Conservation (phyloP, 2,888 invertebrate species). For the Dasysyrphus albostriatus region DNA sequence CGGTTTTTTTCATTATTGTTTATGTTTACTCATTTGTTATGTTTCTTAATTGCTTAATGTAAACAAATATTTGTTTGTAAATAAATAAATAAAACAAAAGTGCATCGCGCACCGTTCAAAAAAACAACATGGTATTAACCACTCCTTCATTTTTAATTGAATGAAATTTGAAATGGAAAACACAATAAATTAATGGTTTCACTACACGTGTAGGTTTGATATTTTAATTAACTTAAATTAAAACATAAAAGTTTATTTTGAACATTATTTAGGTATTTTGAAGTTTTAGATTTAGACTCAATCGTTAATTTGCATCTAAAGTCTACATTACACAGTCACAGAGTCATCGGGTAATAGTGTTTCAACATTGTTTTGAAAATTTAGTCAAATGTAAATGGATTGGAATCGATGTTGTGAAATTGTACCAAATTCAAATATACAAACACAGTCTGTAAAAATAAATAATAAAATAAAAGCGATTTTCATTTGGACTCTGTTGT, state of each 20-base stretch:
- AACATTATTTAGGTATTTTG: neutral
- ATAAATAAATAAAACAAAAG: neutral
- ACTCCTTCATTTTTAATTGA: constrained; percentile 18
- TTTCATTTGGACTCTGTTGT: too few species aligned
- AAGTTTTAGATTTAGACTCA: neutral
- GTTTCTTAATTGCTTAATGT: neutral
- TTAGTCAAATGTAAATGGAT: too few species aligned
- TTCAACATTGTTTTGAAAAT: too few species aligned
- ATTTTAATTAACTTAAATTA: neutral
- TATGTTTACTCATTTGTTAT: neutral
- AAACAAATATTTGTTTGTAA: neutral
- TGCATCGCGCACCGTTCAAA: neutral
- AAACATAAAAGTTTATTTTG: neutral
- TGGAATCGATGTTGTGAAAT: too few species aligned
- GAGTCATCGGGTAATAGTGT: too few species aligned
- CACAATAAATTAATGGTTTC: constrained; percentile 7
- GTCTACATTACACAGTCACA: too few species aligned
- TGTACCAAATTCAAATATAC: too few species aligned
- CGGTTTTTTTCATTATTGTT: neutral
- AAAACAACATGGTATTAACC: neutral
- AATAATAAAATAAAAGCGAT: too few species aligned
- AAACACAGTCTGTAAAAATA: too few species aligned
- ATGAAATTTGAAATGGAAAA: neutral
- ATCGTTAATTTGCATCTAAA: too few species aligned
- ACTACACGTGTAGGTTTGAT: constrained; percentile 13